phyloP scores from a whole-genome alignment of 2,113 vertebrate species.

The Vicugna pacos region DNA sequence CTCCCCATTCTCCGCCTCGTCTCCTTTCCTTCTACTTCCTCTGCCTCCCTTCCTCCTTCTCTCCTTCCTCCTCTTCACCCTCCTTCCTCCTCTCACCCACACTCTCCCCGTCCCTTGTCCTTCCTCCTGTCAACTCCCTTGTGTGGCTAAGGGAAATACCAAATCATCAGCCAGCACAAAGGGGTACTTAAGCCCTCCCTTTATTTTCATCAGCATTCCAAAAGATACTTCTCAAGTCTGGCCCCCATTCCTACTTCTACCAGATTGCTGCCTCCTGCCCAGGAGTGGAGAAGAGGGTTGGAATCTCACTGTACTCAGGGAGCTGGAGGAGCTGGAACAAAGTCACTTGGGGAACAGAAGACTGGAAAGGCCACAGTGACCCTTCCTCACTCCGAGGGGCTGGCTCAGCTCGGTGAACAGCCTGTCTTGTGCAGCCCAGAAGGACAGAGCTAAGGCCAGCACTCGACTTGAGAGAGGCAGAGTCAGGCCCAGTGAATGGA shows the following conservation, averaged over 20 bases:
- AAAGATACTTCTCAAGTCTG: background rate
- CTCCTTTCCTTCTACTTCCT: background rate
- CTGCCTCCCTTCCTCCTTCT: background rate
- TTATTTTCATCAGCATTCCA: background rate
- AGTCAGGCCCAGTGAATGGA: background rate
- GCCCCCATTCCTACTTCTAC: background rate
- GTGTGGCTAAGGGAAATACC: background rate
- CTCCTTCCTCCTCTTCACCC: background rate
- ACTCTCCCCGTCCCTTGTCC: background rate
- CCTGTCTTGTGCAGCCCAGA: background rate
- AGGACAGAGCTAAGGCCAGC: background rate
- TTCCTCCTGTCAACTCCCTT: background rate
- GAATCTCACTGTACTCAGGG: background rate
- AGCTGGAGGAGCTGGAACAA: background rate
- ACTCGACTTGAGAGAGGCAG: background rate
- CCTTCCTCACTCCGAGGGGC: background rate
- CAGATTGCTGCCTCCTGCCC: background rate
- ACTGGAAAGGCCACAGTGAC: background rate
- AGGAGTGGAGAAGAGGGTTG: background rate
- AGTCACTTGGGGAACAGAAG: background rate
- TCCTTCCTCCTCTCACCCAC: background rate
- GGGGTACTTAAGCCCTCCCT: background rate
- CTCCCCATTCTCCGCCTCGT: background rate
- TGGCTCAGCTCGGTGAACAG: background rate
- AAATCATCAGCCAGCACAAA: background rate